Conservation (phyloP, 2,797 vertebrate genomes). For the Lepilemur septentrionalis region DNA sequence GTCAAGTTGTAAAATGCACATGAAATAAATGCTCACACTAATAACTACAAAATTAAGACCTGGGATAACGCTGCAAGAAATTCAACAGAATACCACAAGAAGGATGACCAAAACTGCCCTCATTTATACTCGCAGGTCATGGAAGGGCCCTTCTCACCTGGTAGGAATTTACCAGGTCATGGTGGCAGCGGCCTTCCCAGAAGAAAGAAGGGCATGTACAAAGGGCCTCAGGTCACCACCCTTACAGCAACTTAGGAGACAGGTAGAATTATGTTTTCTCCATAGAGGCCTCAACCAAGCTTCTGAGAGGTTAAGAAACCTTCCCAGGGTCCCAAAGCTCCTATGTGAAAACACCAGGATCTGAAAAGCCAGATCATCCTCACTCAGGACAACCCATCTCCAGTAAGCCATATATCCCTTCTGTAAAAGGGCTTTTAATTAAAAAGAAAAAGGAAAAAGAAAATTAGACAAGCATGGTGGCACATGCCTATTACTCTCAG, state of each 20-base stretch:
- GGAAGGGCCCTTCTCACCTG: neutral
- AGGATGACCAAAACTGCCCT: accelerated
- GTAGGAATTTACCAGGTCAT: neutral
- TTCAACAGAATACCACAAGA: neutral
- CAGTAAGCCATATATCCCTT: neutral
- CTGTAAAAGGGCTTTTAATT: neutral
- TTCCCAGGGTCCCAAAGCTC: neutral
- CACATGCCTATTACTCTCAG: neutral
- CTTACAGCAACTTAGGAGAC: neutral
- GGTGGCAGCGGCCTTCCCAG: neutral
- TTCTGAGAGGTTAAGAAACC: neutral
- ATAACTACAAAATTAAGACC: neutral
- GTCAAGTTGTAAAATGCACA: neutral
- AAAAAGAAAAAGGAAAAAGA: neutral
- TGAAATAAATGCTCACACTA: neutral
- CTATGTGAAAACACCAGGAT: neutral
- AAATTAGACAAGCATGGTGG: no score
- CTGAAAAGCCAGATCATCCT: neutral
- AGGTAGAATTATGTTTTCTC: neutral
- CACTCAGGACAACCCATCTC: neutral
- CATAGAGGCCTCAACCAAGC: neutral
- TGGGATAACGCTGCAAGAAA: no score
- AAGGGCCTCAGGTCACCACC: neutral
- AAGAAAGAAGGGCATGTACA: neutral
- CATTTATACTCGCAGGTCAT: neutral